These are phyloP conservation scores for Lepidurus apus DNA, from an alignment of 1,140 invertebrate species.

Conservation along the genomic window DNA sequence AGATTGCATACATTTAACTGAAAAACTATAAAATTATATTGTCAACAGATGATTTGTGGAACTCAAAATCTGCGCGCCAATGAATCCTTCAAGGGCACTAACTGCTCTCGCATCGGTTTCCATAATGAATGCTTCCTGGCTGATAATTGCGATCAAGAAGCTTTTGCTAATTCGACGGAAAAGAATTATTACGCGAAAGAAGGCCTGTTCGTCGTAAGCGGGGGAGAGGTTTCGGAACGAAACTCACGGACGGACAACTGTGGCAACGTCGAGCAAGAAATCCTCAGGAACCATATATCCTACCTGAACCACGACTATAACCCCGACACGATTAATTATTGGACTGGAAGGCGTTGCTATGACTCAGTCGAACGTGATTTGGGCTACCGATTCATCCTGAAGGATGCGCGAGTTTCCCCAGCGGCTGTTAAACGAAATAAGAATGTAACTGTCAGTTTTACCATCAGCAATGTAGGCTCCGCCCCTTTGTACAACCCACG, in stretches of 20 bases:
- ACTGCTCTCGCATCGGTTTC: constrained; percentile 27
- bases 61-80: not conserved
- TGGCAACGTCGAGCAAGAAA: constrained; percentile 7
- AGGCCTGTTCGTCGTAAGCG: constrained; percentile 8
- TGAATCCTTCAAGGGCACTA: not conserved
- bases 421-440: constrained; percentile 2
- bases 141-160: not conserved
- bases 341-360: constrained; percentile 15
- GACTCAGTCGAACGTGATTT: constrained; percentile 1
- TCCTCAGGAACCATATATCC: not conserved
- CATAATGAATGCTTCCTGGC: constrained; percentile 34
- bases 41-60: constrained; percentile 1
- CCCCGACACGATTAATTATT: not conserved
- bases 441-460: constrained; percentile 11
- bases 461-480: constrained; percentile 24
- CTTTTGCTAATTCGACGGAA: constrained; percentile 6
- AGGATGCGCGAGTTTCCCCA: not conserved
- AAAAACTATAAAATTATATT: not conserved
- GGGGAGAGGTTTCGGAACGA: constrained; percentile 23
- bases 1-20: no score
- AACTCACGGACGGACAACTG: not conserved
- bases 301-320: constrained; percentile 31
- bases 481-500: constrained; percentile 31
- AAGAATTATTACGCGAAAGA: constrained; percentile 1
- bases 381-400: constrained; percentile 29